These are phyloP conservation scores for Hyperoplus immaculatus DNA, from an alignment of 2,797 vertebrate species.

Conservation along the genomic window DNA sequence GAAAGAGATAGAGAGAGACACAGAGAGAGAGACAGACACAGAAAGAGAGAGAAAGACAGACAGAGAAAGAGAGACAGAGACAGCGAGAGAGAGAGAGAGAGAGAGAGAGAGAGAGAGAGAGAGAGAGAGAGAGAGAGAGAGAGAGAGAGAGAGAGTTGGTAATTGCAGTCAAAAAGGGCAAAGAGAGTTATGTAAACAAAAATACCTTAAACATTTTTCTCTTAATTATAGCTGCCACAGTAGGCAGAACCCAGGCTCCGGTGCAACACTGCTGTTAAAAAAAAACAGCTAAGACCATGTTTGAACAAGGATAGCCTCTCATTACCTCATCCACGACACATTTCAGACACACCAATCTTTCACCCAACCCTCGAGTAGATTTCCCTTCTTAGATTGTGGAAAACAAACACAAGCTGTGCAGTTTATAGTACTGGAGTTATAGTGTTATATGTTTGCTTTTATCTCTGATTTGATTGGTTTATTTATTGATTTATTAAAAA, in stretches of 20 bases:
- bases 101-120: neutral
- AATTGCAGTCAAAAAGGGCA: neutral
- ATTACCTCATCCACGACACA: neutral
- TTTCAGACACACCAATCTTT: neutral
- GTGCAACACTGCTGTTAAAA: slow-evolving; percentile 16
- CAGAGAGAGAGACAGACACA: too few species aligned
- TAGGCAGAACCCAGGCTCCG: slow-evolving; percentile 5
- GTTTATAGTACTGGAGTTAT: neutral
- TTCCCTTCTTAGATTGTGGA: neutral
- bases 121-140: neutral
- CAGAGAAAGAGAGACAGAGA: too few species aligned
- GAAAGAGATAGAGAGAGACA: neutral
- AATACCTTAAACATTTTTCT: slow-evolving; percentile 22
- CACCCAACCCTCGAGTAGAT: neutral
- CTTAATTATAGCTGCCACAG: slow-evolving; percentile 20
- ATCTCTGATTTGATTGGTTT: too few species aligned
- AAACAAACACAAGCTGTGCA: neutral
- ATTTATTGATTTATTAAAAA: too few species aligned
- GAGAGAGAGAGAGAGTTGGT: neutral
- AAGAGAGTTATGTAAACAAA: slow-evolving; percentile 24
- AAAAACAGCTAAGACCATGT: slow-evolving; percentile 4
- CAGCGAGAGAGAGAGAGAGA: too few species aligned
- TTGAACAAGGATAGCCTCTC: neutral
- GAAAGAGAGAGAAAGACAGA: neutral
- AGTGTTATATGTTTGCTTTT: neutral